These are phyloP conservation scores for Panagrolaimus sp. DNA, from an alignment of 1,140 invertebrate species.

Conservation along the genomic window DNA sequence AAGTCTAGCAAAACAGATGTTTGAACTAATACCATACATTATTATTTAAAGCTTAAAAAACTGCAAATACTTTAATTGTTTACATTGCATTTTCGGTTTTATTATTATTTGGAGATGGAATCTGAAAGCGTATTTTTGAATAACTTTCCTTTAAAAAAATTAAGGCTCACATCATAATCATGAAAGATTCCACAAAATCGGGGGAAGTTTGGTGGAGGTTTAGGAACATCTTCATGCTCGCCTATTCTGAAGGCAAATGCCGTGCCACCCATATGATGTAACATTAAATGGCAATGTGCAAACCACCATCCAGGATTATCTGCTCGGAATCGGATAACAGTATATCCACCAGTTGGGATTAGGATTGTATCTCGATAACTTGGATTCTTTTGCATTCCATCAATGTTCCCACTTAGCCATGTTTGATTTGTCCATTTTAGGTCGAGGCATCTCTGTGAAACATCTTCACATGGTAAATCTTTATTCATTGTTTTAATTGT, in stretches of 20 bases:
- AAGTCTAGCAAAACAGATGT: too few species aligned
- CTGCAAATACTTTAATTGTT: too few species aligned
- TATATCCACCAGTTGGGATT: conserved; percentile 47
- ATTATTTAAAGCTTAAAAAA: too few species aligned
- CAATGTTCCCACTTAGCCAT: conserved; percentile 40
- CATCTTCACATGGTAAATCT: conserved; percentile 24
- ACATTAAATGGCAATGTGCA: conserved; percentile 27
- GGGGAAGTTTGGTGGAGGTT: conserved; percentile 37
- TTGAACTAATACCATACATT: too few species aligned
- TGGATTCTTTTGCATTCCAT: conserved; percentile 41
- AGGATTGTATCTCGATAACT: conserved; percentile 46
- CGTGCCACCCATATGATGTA: conserved; percentile 50
- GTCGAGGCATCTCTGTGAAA: conserved; percentile 18
- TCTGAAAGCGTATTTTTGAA: not conserved
- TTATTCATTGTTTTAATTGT: conserved; percentile 16
- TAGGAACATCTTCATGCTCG: conserved; percentile 36
- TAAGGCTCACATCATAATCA: conserved; percentile 25
- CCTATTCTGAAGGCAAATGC: conserved; percentile 49
- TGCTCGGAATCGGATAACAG: conserved; percentile 32
- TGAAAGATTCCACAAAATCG: conserved; percentile 38
- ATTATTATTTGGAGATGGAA: not conserved
- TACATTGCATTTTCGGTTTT: too few species aligned
- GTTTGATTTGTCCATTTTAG: conserved; percentile 38
- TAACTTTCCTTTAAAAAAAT: conserved; percentile 14
- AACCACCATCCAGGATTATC: conserved; percentile 35